Base-by-base conservation (phyloP, 2,113 vertebrate species). In the Indri indri region DNA sequence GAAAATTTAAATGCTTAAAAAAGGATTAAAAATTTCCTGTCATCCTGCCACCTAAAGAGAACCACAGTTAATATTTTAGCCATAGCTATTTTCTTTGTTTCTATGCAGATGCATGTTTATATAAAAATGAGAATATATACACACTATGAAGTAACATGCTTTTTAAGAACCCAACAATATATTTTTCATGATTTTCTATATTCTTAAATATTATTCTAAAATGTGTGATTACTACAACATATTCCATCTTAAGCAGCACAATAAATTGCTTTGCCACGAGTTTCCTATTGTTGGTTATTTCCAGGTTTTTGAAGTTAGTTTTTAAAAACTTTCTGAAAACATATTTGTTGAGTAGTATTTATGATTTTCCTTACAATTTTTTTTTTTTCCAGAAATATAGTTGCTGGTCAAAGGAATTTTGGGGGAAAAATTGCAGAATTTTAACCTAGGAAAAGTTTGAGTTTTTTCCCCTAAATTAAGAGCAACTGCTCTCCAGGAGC, bases 371-470 rank as follows among this genome's bases (percentile, higher is more conserved):
- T 57, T 85, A 73, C 40, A 17, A 27, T 94, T 88, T 25, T 85
- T 93, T 61, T 61, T 74, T 76, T 63, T 45, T n/a, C n/a, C 12
- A 61, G 70, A 94, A 74, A 17, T 92, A 63, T 47, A 88, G 30
- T 80, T 84, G 6, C 23, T 54, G 27, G 14, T 70, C 76, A 66
- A 66, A 95, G 25, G 61, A 77, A 59, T 90, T 82, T 92, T 97
- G 3, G 20, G 76, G 34, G 0, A 10, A 27, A 88, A 70, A 59
- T 22, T 92, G 3, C 2, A 17, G 57, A 79, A 32, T 59, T 82
- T 90, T 91, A 86, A 71, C 59, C 32, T 92, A 81, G 66, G 66
- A 86, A 96, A 89, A 85, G 37, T 86, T 80, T n/a, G n/a, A 74
- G 79, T 7, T 65, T 71, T 76, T 47, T 47, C n/a, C 2, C 42